phyloP scores from a whole-genome alignment of 2,797 vertebrate genomes.

The Neostethus bicornis region DNA sequence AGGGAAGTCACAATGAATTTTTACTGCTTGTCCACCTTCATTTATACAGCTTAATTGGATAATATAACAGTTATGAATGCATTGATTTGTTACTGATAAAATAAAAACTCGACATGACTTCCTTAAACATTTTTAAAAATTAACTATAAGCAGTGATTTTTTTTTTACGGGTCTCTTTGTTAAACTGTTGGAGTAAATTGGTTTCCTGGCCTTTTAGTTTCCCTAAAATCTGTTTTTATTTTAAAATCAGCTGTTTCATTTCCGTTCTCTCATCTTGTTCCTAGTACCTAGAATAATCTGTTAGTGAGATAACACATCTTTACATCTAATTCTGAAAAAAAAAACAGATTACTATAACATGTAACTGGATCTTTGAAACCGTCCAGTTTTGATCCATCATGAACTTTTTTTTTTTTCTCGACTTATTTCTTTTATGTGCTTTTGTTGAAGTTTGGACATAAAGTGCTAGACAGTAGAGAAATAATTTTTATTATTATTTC shows the following conservation, averaged over 20 bases:
- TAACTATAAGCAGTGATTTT: conserved; percentile 12
- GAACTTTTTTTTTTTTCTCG: too few relatives aligned
- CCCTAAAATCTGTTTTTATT: conserved; percentile 2
- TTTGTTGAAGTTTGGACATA: too few relatives aligned
- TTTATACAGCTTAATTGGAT: not conserved
- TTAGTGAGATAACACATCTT: too few relatives aligned
- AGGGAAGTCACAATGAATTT: conserved; percentile 12
- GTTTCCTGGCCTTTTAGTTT: not conserved
- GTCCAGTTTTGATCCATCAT: too few relatives aligned
- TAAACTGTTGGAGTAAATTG: conserved; percentile 11
- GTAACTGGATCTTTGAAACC: too few relatives aligned
- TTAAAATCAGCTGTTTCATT: not conserved
- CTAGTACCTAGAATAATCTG: too few relatives aligned
- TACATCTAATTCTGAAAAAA: conserved; percentile 12
- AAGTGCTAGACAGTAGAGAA: too few relatives aligned
- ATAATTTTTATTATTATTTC: too few relatives aligned
- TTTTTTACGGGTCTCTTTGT: conserved; percentile 1
- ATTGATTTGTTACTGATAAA: conserved; percentile 2
- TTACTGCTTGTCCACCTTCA: not conserved
- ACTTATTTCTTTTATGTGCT: too few relatives aligned
- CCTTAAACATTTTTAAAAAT: conserved; percentile 7
- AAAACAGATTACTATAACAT: too few relatives aligned
- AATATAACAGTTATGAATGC: not conserved
- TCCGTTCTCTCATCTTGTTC: not conserved
- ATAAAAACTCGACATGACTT: conserved; percentile 5